Evolutionary conservation across 2,797 vertebrate genomes (phyloP), one percentile per base, ranked within the genome.

Genomic region (Todus mexicanus): DNA sequence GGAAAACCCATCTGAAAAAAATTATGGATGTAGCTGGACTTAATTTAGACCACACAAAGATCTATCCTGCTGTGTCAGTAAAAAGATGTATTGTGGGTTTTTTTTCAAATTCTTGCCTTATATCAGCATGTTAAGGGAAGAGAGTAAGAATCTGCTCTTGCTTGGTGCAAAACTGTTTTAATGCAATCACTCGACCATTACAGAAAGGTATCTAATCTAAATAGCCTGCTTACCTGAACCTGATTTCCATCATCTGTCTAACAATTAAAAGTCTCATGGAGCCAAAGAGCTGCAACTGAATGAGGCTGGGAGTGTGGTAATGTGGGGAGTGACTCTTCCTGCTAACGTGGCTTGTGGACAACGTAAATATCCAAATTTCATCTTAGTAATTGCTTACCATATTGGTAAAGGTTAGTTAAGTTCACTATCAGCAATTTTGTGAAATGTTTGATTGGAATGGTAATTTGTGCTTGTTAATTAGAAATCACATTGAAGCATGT

Each of bases 321-420:
- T 16, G 57, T 98, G 78, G 90, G 78, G 31, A 98, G 98, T 27
- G 89, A 5, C 21, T 92, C 38, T 87, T 98, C 27, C 98, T 97
- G 97, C 84, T 96, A 7, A 60, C 91, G 2, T 86, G 53, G 93
- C 95, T 98, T 96, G 89, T 59, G 27, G 97, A 97, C 89, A 98
- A 93, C 96, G 63, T 97, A 54, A 80, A 95, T 60, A 95, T 97
- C 66, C 89, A 98, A 76, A 40, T 43, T 18, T 84, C 97, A 50
- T 97, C 97, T 45, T 98, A 97, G 69, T 95, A 59, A 18, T 94
- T 98, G 59, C 96, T 98, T 81, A 97, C 93, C 85, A 26, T 98
- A 79, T 94, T 98, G 96, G 33, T 98, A 70, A 98, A 98, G 97
- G 98, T 98, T 97, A 97, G 97, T 98, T 74, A 64, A 85, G 68